Conservation (phyloP, 2,888 invertebrate genomes). For the Phania funesta region DNA sequence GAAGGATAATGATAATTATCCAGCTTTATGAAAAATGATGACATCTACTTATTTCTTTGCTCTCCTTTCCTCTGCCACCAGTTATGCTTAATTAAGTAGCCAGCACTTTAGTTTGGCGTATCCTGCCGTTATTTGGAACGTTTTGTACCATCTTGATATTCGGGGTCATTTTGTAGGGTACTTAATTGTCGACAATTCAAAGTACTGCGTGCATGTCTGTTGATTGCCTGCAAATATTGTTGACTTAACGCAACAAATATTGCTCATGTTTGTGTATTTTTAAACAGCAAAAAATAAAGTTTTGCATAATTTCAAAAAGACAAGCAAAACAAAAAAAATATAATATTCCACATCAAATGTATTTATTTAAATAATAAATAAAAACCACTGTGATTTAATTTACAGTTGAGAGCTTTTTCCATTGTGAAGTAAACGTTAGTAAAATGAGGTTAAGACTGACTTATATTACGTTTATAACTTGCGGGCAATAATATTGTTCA, state of each 20-base stretch:
- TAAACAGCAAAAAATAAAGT: background rate
- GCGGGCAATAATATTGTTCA: conserved; percentile 55
- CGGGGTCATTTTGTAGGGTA: background rate
- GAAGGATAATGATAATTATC: no score
- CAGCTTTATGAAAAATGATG: no score
- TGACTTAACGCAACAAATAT: conserved; percentile 24
- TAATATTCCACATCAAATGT: background rate
- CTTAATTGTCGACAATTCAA: background rate
- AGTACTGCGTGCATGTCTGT: background rate
- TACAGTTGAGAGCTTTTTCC: background rate
- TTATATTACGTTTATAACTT: conserved; percentile 64
- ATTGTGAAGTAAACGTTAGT: conserved; percentile 38
- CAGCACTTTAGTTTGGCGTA: no score
- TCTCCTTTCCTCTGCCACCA: no score
- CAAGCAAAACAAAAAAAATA: background rate
- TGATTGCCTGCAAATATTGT: conserved; percentile 21
- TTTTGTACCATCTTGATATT: background rate
- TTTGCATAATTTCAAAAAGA: no score
- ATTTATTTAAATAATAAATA: conserved; percentile 25
- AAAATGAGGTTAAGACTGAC: conserved; percentile 64
- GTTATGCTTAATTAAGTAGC: no score
- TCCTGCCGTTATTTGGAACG: no score
- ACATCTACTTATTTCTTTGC: no score
- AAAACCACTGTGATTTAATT: conserved; percentile 19
- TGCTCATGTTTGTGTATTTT: conserved; percentile 33